These are phyloP conservation scores for Spodoptera exigua DNA, from an alignment of 2,888 invertebrate genomes.

Conservation along the genomic window DNA sequence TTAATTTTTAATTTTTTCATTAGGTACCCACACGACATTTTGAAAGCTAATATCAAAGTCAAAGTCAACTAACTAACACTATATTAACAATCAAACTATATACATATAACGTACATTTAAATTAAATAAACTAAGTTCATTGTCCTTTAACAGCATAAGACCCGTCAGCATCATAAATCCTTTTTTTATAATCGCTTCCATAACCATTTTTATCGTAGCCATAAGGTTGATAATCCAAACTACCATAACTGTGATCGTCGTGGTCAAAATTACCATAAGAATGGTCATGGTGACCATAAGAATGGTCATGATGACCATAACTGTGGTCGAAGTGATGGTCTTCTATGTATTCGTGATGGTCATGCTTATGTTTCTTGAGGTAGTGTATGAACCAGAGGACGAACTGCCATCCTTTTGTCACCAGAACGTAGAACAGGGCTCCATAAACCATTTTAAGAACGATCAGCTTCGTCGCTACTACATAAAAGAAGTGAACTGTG, in stretches of 20 bases:
- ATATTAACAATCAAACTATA: too few species aligned
- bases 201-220: constrained; percentile 45
- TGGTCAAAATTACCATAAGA: constrained; percentile 49
- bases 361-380: constrained; percentile 74
- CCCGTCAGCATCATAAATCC: constrained; percentile 80
- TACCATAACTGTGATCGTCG: constrained; percentile 36
- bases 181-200: constrained; percentile 58
- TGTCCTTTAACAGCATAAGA: constrained; percentile 76
- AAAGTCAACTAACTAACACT: too few species aligned
- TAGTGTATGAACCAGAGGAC: constrained; percentile 81
- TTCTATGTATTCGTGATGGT: constrained; percentile 73
- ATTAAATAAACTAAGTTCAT: too few species aligned
- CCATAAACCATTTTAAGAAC: constrained; percentile 81
- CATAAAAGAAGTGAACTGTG: constrained; percentile 84
- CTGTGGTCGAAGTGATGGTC: constrained; percentile 66
- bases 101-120: too few species aligned
- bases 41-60: too few species aligned
- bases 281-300: constrained; percentile 50
- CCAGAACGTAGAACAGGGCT: constrained; percentile 74
- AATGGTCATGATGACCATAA: constrained; percentile 39
- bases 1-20: too few species aligned
- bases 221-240: constrained; percentile 51
- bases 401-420: constrained; percentile 80
- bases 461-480: constrained; percentile 79
- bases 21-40: too few species aligned